phyloP scores from a whole-genome alignment of 2,888 invertebrate species.

The Drymonia ruficornis region DNA sequence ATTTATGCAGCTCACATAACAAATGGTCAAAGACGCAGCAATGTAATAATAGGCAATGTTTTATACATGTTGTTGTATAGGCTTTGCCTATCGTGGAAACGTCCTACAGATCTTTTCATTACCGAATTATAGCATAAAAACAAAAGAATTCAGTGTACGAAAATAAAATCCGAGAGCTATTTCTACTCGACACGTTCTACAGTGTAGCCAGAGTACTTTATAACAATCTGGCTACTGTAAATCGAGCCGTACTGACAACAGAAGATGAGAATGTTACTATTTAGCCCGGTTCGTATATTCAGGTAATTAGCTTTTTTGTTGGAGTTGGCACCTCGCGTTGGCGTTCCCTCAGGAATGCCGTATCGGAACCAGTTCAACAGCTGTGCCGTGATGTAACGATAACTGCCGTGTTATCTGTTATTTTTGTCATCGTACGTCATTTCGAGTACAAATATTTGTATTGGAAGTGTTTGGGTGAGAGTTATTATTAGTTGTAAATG shows the following conservation, averaged over 20 bases:
- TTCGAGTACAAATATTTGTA: conserved; percentile 18
- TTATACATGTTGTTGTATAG: too few relatives aligned
- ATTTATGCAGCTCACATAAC: background rate
- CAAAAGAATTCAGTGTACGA: too few relatives aligned
- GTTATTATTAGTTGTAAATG: conserved; percentile 1
- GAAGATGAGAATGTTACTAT: conserved; percentile 27
- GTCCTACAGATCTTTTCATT: too few relatives aligned
- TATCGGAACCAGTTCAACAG: conserved; percentile 64
- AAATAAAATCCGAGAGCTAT: too few relatives aligned
- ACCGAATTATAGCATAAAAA: too few relatives aligned
- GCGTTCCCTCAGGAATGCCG: conserved; percentile 78
- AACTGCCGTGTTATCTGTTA: conserved; percentile 55
- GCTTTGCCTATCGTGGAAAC: too few relatives aligned
- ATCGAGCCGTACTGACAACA: conserved; percentile 17
- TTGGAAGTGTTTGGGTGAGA: conserved; percentile 5
- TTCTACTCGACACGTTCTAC: background rate
- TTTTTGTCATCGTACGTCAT: conserved; percentile 48
- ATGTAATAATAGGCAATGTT: too few relatives aligned
- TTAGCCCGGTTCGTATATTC: conserved; percentile 33
- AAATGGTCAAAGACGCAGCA: too few relatives aligned
- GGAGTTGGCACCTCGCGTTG: conserved; percentile 51
- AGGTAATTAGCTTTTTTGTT: conserved; percentile 51
- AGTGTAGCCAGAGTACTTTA: background rate
- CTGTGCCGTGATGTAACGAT: conserved; percentile 65
- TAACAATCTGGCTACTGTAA: conserved; percentile 10